Conservation (phyloP, 2,797 vertebrate species). For the Pseudomugil gertrudae region DNA sequence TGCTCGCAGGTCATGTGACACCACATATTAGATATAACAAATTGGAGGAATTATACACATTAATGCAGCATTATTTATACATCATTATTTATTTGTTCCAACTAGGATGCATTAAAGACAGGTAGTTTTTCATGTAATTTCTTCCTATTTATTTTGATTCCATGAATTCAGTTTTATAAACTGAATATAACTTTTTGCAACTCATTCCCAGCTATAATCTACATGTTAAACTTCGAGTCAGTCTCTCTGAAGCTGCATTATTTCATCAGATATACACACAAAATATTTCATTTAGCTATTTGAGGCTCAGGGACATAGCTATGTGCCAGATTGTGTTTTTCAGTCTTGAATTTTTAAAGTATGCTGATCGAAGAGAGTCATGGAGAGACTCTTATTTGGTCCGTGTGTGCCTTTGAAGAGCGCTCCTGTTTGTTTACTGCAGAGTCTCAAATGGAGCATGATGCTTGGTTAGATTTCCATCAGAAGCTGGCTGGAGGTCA, state of each 20-base stretch:
- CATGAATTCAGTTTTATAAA: not conserved
- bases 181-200: not conserved
- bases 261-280: not conserved
- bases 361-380: constrained; percentile 2
- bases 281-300: not conserved
- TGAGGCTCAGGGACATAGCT: not conserved
- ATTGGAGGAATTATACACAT: not conserved
- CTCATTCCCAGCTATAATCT: not conserved
- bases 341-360: not conserved
- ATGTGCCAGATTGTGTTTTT: not conserved
- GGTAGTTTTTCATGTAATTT: not conserved
- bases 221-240: not conserved
- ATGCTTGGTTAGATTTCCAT: constrained; percentile 76
- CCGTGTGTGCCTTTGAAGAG: constrained; percentile 55
- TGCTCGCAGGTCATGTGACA: not conserved
- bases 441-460: constrained; percentile 60
- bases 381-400: constrained; percentile 27
- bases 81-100: not conserved
- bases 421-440: constrained; percentile 68
- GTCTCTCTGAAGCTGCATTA: not conserved
- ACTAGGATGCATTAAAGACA: not conserved
- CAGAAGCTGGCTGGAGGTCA: constrained; percentile 69
- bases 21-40: constrained; percentile 3
- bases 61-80: not conserved
- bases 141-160: not conserved